Conservation (phyloP, 2,888 invertebrate species). For the Pogonocherus hispidulus region DNA sequence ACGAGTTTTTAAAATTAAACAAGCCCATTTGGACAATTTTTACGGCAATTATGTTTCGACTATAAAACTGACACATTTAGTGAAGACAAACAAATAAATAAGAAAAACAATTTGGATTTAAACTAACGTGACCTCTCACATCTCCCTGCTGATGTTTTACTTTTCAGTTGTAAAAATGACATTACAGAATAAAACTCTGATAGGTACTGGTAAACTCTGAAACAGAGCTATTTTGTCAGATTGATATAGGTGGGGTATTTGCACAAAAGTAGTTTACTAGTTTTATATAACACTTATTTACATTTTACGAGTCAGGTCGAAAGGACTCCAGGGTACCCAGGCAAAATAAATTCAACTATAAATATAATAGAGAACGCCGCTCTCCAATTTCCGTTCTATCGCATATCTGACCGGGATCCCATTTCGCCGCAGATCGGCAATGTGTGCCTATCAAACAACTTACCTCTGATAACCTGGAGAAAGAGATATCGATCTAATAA, state of each 20-base stretch:
- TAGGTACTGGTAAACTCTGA: slow-evolving; percentile 17
- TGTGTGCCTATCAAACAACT: slow-evolving; percentile 56
- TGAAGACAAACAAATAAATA: too few species aligned
- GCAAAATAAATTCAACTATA: slow-evolving; percentile 54
- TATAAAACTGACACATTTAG: too few species aligned
- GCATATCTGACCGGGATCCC: slow-evolving; percentile 53
- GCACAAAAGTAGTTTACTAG: slow-evolving; percentile 36
- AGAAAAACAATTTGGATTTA: too few species aligned
- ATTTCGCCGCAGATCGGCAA: slow-evolving; percentile 54
- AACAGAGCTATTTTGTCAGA: slow-evolving; percentile 46
- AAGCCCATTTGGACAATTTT: too few species aligned
- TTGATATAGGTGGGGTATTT: slow-evolving; percentile 45
- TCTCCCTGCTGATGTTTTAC: too few species aligned
- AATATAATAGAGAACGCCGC: slow-evolving; percentile 55
- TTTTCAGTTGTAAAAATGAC: too few species aligned
- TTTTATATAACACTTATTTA: slow-evolving; percentile 52
- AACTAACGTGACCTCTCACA: too few species aligned
- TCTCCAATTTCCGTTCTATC: slow-evolving; percentile 57
- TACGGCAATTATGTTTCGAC: too few species aligned
- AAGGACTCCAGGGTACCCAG: slow-evolving; percentile 43
- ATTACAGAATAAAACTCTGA: too few species aligned
- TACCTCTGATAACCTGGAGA: slow-evolving; percentile 52
- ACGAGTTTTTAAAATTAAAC: too few species aligned
- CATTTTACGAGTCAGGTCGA: slow-evolving; percentile 51
- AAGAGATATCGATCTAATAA: slow-evolving; percentile 50